Conservation (phyloP, 2,888 invertebrate genomes). For the Coenonympha arcania region DNA sequence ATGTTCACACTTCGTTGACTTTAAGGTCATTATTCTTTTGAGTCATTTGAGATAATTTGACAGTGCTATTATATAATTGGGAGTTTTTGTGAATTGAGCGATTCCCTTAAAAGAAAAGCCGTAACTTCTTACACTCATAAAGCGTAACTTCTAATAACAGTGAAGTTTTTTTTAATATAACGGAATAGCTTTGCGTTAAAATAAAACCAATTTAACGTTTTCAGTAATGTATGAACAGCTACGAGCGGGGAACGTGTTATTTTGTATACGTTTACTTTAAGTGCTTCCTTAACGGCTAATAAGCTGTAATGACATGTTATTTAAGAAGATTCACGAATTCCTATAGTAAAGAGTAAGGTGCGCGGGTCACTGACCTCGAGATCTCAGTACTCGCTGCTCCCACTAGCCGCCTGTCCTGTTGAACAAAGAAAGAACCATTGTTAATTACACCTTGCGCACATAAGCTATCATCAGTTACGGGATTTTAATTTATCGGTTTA, state of each 20-base stretch:
- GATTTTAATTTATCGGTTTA: background rate
- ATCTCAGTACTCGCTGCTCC: conserved; percentile 50
- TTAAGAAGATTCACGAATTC: conserved; percentile 66
- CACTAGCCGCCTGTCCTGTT: conserved; percentile 48
- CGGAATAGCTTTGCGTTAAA: background rate
- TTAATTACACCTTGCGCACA: conserved; percentile 13
- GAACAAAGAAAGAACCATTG: conserved; percentile 51
- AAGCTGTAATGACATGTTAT: conserved; percentile 69
- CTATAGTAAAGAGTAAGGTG: conserved; percentile 57
- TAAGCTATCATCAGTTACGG: background rate
- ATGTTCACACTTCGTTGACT: conserved; percentile 60
- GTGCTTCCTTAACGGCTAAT: conserved; percentile 68
- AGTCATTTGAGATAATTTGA: conserved; percentile 46
- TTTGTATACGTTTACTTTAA: conserved; percentile 64
- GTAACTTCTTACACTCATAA: background rate
- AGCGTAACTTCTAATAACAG: conserved; percentile 2
- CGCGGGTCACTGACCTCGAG: conserved; percentile 65
- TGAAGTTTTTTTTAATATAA: background rate
- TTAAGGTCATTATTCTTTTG: conserved; percentile 46
- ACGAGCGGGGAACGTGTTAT: conserved; percentile 53
- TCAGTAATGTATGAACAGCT: conserved; percentile 48
- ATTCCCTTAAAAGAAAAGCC: background rate
- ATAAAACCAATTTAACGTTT: conserved; percentile 48
- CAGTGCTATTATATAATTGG: conserved; percentile 40
- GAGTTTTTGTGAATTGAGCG: conserved; percentile 22